Conservation (phyloP, 2,888 invertebrate genomes). For the Chelonus formosanus region DNA sequence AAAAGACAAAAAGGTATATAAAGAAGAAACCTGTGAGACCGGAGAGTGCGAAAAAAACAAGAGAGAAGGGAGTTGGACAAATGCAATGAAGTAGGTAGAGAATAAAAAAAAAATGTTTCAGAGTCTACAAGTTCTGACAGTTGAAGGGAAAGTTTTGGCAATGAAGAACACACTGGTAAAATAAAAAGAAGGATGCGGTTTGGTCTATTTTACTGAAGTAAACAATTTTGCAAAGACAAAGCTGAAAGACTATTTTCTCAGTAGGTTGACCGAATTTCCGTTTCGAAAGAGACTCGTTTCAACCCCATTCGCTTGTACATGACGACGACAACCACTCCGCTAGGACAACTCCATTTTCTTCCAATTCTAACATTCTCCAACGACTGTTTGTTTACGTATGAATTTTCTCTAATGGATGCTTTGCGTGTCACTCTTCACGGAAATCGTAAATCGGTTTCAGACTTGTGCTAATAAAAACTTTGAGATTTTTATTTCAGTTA, state of each 20-base stretch:
- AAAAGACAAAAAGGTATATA: conserved; percentile 29
- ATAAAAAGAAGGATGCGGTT: conserved; percentile 24
- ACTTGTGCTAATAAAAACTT: too few relatives aligned
- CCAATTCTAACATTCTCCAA: conserved; percentile 34
- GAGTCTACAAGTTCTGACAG: conserved; percentile 8
- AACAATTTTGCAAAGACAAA: conserved; percentile 44
- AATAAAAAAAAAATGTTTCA: conserved; percentile 1
- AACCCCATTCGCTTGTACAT: conserved; percentile 23
- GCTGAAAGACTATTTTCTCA: conserved; percentile 45
- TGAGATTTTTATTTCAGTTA: too few relatives aligned
- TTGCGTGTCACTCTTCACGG: conserved; percentile 51
- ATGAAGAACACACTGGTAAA: conserved; percentile 4
- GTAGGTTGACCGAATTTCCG: conserved; percentile 38
- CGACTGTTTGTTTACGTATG: conserved; percentile 51
- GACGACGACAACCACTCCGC: conserved; percentile 1
- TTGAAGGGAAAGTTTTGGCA: neutral
- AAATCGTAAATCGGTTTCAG: too few relatives aligned
- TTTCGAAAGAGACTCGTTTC: conserved; percentile 37
- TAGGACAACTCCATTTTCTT: conserved; percentile 30
- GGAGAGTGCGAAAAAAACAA: conserved; percentile 14
- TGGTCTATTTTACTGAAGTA: conserved; percentile 43
- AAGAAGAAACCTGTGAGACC: conserved; percentile 10
- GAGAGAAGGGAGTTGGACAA: neutral
- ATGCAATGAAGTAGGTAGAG: neutral
- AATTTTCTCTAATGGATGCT: conserved; percentile 52